These are phyloP conservation scores for Aphelocoma coerulescens DNA, from an alignment of 2,113 vertebrate species.

Conservation along the genomic window DNA sequence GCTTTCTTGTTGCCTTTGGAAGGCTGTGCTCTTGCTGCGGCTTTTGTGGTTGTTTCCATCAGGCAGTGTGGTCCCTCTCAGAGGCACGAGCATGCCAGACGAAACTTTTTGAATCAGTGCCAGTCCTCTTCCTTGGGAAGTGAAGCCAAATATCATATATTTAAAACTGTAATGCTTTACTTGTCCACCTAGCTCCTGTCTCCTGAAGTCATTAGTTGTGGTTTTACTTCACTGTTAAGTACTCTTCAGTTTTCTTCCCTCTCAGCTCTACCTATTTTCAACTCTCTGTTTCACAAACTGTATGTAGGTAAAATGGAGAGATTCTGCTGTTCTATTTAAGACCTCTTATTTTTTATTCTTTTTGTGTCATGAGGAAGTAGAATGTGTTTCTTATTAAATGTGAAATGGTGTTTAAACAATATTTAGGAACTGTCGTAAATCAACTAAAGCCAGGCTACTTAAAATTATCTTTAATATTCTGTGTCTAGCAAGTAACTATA, in stretches of 20 bases:
- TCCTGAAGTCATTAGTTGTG: conserved; percentile 81
- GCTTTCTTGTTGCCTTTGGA: conserved; percentile 79
- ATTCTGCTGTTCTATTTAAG: conserved; percentile 67
- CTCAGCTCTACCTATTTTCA: conserved; percentile 66
- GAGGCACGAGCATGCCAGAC: conserved; percentile 74
- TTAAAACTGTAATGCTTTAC: conserved; percentile 74
- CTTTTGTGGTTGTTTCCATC: conserved; percentile 80
- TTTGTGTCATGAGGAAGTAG: conserved; percentile 39
- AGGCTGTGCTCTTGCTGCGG: conserved; percentile 69
- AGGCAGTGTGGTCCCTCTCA: conserved; percentile 81
- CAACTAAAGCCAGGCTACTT: not conserved
- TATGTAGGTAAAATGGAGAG: conserved; percentile 27
- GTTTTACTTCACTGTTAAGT: conserved; percentile 80
- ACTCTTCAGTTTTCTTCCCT: conserved; percentile 57
- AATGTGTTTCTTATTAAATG: conserved; percentile 72
- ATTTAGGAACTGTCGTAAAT: not conserved
- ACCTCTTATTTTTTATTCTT: not conserved
- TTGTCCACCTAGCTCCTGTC: conserved; percentile 81
- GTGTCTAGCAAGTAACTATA: not conserved
- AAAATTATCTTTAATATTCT: conserved; percentile 22
- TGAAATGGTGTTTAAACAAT: conserved; percentile 43
- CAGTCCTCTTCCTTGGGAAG: conserved; percentile 77
- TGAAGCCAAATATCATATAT: conserved; percentile 80
- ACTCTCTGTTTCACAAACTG: conserved; percentile 62
- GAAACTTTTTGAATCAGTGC: conserved; percentile 76